phyloP scores from a whole-genome alignment of 2,113 vertebrate genomes.

The Acinonyx jubatus region DNA sequence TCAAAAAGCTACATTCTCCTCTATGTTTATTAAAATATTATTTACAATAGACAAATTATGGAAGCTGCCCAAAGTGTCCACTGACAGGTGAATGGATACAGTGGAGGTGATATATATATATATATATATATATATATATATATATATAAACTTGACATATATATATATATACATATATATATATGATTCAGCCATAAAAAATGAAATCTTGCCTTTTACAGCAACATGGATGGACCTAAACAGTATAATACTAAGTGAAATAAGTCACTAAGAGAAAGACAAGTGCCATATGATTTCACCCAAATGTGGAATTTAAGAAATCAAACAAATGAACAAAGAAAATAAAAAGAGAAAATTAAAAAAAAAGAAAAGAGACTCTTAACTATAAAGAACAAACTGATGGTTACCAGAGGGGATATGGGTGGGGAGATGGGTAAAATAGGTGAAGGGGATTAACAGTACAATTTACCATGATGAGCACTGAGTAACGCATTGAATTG shows the following conservation, averaged over 20 bases:
- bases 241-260: neutral
- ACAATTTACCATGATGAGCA: neutral
- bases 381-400: neutral
- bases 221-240: neutral
- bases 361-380: neutral
- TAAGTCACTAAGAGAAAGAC: neutral
- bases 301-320: neutral
- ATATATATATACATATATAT: too few species aligned
- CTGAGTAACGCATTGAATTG: neutral
- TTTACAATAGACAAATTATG: neutral
- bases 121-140: too few species aligned
- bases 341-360: neutral
- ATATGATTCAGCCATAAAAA: neutral
- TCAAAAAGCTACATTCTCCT: neutral
- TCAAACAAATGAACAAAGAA: neutral
- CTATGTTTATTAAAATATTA: neutral
- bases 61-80: neutral
- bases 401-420: neutral
- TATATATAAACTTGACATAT: too few species aligned
- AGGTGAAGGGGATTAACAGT: neutral
- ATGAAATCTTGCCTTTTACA: neutral
- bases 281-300: neutral
- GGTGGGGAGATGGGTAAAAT: neutral
- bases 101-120: neutral
- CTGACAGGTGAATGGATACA: neutral